Evolutionary conservation across 2,797 vertebrate species (phyloP), one percentile per base, ranked within the genome.

Genomic region (Novumbra hubbsi): DNA sequence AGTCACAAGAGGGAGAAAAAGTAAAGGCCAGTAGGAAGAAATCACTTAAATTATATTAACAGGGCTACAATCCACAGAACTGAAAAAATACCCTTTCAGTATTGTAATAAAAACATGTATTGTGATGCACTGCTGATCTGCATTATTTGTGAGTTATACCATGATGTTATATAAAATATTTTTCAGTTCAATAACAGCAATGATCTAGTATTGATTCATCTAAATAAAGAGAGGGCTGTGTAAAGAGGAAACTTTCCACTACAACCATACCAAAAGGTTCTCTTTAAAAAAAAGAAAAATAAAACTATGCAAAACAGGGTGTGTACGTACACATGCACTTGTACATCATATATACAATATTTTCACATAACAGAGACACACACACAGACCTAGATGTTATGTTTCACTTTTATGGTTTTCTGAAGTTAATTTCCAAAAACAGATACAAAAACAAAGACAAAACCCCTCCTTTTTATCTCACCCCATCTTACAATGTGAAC

Each of bases 401-500:
- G 78, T 72, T 45, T 73, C 63, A 34, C 50, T 73, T 86, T 84
- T 83, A 85, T 85, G 75, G 71, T 65, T 73, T 74, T 76, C 67
- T 81, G 80, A 85, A 88, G 78, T 80, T 87, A 84, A 83, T 75
- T 50, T 78, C 62, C 78, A 74, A 86, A 87, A 86, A 85, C 38
- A 11, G 75, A 81, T 86, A 86, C 79, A 86, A 84, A 85, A 84
- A 77, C 64, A 72, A 76, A 75, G 88, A 90, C 92, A 94, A 90
- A 93, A 89, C 91, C 84, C 87, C 92, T 88, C 84, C 85, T 88
- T 86, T 64, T 84, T 85, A 77, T 50, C 62, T 72, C 50, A 28
- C 73, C 45, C 77, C 57, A 34, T 79, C 76, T 71, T 38, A 74
- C 27, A 64, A 27, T 15, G 62, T 57, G 55, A 57, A 24, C n/a